Evolutionary conservation across 2,113 vertebrate genomes (phyloP).

Genomic region (Balaeniceps rex): DNA sequence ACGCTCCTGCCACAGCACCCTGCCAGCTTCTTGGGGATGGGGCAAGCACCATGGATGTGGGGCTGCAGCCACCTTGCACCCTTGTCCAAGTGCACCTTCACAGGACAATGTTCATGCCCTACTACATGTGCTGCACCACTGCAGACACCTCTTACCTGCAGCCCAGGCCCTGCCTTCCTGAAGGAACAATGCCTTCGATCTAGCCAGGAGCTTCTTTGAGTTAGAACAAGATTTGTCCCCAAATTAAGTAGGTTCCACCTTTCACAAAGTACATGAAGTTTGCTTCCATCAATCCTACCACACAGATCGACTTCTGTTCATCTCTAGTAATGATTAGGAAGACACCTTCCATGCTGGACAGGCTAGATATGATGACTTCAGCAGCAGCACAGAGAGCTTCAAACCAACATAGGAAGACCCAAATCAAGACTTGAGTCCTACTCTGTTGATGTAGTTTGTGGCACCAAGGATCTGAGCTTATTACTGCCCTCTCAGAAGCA

Average conservation of each 20-base stretch:
- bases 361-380: not conserved
- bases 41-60: not conserved
- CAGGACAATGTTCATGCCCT: not conserved
- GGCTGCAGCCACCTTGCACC: not conserved
- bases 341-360: not conserved
- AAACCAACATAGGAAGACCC: not conserved
- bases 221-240: not conserved
- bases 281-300: not conserved
- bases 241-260: not conserved
- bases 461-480: not conserved
- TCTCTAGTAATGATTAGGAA: not conserved
- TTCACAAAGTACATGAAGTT: not conserved
- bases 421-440: not conserved
- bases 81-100: not conserved
- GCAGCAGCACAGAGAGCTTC: not conserved
- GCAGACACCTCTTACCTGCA: not conserved
- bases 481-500: not conserved
- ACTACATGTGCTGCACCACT: rapidly evolving
- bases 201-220: not conserved
- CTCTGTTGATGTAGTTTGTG: not conserved
- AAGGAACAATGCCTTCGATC: not conserved
- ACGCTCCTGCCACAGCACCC: not conserved
- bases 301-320: not conserved
- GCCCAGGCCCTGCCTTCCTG: not conserved
- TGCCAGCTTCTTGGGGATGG: not conserved